Conservation (phyloP, 2,797 vertebrate species). For the Neostethus bicornis region DNA sequence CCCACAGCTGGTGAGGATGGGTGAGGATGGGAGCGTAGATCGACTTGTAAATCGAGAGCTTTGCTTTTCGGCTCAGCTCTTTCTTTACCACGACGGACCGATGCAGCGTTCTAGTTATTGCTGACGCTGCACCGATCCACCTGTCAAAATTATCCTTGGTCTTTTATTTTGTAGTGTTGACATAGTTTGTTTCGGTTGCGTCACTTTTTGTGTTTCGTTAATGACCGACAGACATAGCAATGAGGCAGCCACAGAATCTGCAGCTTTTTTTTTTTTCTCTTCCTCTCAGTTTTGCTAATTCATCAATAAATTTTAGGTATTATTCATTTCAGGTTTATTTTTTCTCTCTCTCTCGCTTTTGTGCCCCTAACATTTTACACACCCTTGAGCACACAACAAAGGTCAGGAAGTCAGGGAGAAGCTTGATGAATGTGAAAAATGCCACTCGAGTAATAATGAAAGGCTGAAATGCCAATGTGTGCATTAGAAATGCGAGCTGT, state of each 20-base stretch:
- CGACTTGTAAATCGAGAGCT: no score
- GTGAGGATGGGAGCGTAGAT: no score
- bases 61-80: no score
- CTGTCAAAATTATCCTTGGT: neutral
- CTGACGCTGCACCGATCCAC: no score
- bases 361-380: neutral
- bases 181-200: no score
- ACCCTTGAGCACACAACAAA: constrained; percentile 10
- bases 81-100: no score
- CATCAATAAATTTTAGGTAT: neutral
- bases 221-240: no score
- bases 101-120: no score
- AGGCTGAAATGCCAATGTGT: constrained; percentile 29
- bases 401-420: constrained; percentile 24
- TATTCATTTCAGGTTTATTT: neutral
- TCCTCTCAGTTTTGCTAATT: constrained; percentile 12
- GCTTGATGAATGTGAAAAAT: constrained; percentile 36
- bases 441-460: constrained; percentile 38
- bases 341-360: constrained; percentile 3
- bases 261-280: neutral
- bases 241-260: no score
- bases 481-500: constrained; percentile 8
- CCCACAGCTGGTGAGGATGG: no score
- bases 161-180: no score
- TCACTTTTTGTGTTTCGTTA: no score